A percentile compares a stretch with the other conserved stretches of the same genome.
These are phyloP conservation scores for Theretra japonica DNA, from an alignment of 2,888 invertebrate species.

Conservation along the genomic window DNA sequence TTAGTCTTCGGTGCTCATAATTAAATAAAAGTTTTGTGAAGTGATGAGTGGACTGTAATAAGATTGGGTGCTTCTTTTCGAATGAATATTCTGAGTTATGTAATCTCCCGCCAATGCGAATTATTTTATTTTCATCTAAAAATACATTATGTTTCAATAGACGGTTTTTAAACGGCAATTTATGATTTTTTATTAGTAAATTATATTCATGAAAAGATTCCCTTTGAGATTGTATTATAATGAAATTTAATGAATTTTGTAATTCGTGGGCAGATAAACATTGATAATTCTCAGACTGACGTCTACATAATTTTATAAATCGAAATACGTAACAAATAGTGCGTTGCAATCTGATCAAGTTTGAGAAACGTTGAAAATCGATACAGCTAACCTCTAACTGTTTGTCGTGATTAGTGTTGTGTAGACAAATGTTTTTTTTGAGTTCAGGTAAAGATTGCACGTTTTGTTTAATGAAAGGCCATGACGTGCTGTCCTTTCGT, in stretches of 20 bases:
- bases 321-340: too few species aligned
- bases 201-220: not conserved
- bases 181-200: not conserved
- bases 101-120: not conserved
- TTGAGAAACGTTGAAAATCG: too few species aligned
- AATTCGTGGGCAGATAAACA: not conserved
- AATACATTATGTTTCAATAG: not conserved
- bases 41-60: conserved; percentile 13
- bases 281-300: not conserved
- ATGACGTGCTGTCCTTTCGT: conserved; percentile 1
- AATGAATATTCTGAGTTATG: conserved; percentile 1
- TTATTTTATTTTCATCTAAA: conserved; percentile 2
- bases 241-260: not conserved
- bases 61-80: not conserved
- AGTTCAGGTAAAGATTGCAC: not conserved
- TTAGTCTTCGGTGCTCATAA: not conserved
- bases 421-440: too few species aligned
- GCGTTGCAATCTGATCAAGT: too few species aligned
- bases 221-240: conserved; percentile 3
- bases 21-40: conserved; percentile 6
- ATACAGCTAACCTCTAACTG: too few species aligned
- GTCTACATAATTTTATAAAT: not conserved
- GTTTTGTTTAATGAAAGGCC: not conserved
- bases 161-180: not conserved
- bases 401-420: too few species aligned